phyloP scores from a whole-genome alignment of 2,113 vertebrate species.

The Mesembrinibis cayennensis region DNA sequence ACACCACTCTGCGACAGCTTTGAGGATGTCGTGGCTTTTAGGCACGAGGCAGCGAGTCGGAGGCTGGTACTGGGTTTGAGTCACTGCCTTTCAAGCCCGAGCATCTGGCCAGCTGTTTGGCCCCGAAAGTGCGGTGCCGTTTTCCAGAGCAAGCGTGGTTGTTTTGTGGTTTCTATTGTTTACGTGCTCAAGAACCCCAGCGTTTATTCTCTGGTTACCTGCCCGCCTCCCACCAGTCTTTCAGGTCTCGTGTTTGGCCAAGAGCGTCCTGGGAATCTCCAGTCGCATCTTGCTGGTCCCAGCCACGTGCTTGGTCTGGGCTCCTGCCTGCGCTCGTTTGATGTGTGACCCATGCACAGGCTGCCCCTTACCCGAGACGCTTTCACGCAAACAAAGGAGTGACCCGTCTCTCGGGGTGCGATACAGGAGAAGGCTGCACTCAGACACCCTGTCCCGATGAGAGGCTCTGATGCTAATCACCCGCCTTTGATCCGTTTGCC shows the following conservation, averaged over 20 bases:
- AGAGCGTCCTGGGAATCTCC: background rate
- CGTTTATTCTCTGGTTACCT: background rate
- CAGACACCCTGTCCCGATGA: background rate
- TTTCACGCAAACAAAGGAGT: background rate
- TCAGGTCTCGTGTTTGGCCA: background rate
- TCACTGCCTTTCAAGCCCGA: background rate
- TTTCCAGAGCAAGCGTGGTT: background rate
- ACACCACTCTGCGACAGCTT: background rate
- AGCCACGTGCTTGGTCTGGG: background rate
- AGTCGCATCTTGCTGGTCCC: background rate
- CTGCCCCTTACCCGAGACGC: background rate
- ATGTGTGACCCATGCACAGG: background rate
- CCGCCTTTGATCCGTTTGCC: conserved; percentile 26
- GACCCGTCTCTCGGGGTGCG: background rate
- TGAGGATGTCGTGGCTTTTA: background rate
- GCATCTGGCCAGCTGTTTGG: conserved; percentile 11
- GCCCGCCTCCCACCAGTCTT: background rate
- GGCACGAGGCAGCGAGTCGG: fast-evolving
- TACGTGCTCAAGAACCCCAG: background rate
- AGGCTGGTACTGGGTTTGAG: background rate
- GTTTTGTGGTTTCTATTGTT: background rate
- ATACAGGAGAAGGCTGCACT: background rate
- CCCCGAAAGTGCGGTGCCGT: fast-evolving
- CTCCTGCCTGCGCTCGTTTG: background rate
- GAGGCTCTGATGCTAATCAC: conserved; percentile 26